Conservation (phyloP, 2,888 invertebrate genomes). For the Atrina japonica region DNA sequence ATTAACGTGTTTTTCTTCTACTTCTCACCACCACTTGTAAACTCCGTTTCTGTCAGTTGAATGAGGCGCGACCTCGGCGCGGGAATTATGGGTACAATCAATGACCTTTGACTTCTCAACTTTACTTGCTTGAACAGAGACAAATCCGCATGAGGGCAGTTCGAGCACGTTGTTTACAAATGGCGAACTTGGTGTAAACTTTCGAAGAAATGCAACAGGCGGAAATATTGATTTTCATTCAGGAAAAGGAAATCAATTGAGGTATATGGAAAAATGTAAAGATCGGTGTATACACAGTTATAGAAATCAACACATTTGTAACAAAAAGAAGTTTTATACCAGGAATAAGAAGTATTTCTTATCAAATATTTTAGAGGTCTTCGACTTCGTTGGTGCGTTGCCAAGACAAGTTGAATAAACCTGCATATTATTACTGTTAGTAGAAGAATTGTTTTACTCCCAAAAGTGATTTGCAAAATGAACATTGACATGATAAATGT, state of each 20-base stretch:
- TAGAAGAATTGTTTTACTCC: too few species aligned
- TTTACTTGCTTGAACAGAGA: conserved; percentile 11
- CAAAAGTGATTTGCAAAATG: too few species aligned
- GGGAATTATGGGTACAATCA: conserved; percentile 62
- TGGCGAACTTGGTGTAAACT: conserved; percentile 39
- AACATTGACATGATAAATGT: too few species aligned
- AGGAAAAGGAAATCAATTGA: too few species aligned
- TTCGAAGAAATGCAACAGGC: conserved; percentile 32
- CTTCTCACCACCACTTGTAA: not conserved
- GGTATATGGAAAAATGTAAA: too few species aligned
- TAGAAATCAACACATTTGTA: too few species aligned
- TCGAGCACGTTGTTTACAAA: conserved; percentile 51
- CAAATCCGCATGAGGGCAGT: conserved; percentile 37
- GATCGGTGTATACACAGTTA: too few species aligned
- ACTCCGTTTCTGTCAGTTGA: conserved; percentile 34
- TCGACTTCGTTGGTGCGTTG: conserved; percentile 40
- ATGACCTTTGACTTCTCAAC: conserved; percentile 49
- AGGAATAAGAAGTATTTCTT: too few species aligned
- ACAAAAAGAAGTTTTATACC: too few species aligned
- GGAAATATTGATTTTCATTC: conserved; percentile 26
- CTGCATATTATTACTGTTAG: too few species aligned
- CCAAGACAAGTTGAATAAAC: conserved; percentile 32
- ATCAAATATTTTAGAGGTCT: too few species aligned
- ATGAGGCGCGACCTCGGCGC: conserved; percentile 59
- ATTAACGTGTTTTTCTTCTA: too few species aligned